phyloP scores from a whole-genome alignment of 2,113 vertebrate genomes.

The Nyctereutes procyonoides region DNA sequence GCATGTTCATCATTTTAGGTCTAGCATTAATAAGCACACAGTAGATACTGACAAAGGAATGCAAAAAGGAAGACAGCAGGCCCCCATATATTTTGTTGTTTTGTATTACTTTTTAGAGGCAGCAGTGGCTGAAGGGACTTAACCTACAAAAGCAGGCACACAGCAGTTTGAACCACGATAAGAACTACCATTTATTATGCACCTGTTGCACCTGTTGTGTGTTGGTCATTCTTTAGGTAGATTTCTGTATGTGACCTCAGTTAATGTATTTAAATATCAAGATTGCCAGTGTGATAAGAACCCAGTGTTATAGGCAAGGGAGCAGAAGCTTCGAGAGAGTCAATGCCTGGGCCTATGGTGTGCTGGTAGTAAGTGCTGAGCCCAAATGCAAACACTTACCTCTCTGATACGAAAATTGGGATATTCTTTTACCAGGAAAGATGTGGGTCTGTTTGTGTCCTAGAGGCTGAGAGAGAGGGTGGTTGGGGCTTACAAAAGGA shows the following conservation, averaged over 20 bases:
- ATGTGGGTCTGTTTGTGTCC: background rate
- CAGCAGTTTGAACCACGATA: background rate
- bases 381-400: background rate
- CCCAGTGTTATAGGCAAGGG: background rate
- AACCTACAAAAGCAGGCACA: background rate
- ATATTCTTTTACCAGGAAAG: background rate
- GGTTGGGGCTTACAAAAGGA: background rate
- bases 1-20: background rate
- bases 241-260: background rate
- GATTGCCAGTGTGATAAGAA: background rate
- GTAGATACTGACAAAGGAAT: background rate
- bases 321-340: background rate
- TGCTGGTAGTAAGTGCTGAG: background rate
- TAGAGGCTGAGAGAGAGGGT: background rate
- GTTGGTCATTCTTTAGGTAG: background rate
- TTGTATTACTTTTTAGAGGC: no score
- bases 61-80: background rate
- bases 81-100: no score
- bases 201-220: background rate
- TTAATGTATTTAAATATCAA: conserved; percentile 14
- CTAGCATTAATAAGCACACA: background rate
- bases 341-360: background rate
- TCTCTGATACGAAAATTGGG: background rate
- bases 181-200: background rate
- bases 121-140: background rate